Evolutionary conservation across 2,797 vertebrate genomes (phyloP).

Genomic region (Philypnodon macrostomus): DNA sequence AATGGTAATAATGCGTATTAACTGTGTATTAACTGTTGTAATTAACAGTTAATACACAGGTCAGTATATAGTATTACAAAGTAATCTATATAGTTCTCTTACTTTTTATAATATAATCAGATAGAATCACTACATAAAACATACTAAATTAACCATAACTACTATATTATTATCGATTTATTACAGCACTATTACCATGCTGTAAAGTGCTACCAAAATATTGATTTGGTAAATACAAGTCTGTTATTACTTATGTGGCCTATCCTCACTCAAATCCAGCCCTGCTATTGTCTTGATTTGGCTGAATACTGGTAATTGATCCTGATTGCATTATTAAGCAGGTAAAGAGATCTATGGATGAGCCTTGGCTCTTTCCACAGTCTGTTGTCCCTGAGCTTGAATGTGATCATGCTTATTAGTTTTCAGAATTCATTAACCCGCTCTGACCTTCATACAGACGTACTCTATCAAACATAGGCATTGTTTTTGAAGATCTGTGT

Average conservation of each 20-base stretch:
- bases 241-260: conserved; percentile 8
- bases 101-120: too few relatives aligned
- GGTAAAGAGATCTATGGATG: conserved; percentile 77
- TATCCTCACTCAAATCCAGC: conserved; percentile 33
- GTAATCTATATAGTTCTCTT: not conserved
- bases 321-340: conserved; percentile 70
- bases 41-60: too few relatives aligned
- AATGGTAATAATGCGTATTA: too few relatives aligned
- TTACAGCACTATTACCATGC: too few relatives aligned
- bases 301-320: conserved; percentile 69
- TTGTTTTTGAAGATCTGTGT: conserved; percentile 9
- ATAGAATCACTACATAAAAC: too few relatives aligned
- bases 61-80: too few relatives aligned
- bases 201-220: too few relatives aligned
- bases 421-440: conserved; percentile 72
- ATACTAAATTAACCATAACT: too few relatives aligned
- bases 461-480: conserved; percentile 28
- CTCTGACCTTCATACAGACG: conserved; percentile 58
- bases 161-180: too few relatives aligned
- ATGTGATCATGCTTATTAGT: conserved; percentile 64
- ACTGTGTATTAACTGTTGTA: too few relatives aligned
- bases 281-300: conserved; percentile 57
- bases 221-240: too few relatives aligned
- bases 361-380: conserved; percentile 67
- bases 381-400: conserved; percentile 66